Conservation (phyloP, 2,797 vertebrate species). For the Sebastes taczanowskii region DNA sequence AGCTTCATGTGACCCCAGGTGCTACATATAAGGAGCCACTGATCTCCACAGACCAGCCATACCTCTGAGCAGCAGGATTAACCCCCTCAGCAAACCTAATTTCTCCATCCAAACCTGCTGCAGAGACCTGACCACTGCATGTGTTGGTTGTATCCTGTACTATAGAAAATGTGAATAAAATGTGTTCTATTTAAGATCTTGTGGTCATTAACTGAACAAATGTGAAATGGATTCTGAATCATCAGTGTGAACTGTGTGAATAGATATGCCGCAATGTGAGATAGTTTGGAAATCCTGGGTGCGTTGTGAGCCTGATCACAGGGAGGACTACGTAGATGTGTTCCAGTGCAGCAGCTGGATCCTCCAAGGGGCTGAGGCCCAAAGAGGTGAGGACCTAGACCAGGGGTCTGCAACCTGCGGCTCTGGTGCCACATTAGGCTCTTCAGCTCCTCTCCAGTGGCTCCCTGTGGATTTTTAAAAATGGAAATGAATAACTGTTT, state of each 20-base stretch:
- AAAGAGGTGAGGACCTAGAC: neutral
- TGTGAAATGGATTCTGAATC: neutral
- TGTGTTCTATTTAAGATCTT: slow-evolving; percentile 26
- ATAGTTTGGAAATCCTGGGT: neutral
- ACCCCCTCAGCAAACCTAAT: neutral
- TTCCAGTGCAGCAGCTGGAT: neutral
- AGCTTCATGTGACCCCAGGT: slow-evolving; percentile 86
- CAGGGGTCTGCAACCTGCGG: too few species aligned
- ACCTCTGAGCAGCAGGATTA: slow-evolving; percentile 78
- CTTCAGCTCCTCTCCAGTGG: too few species aligned
- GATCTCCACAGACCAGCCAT: slow-evolving; percentile 91
- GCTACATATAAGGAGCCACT: slow-evolving; percentile 71
- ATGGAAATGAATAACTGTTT: too few species aligned
- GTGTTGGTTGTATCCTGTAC: slow-evolving; percentile 53
- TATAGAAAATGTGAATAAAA: slow-evolving; percentile 75
- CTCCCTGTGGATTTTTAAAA: too few species aligned
- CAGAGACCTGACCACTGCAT: neutral
- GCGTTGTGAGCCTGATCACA: neutral
- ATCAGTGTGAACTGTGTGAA: neutral
- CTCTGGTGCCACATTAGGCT: too few species aligned
- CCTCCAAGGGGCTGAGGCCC: too few species aligned
- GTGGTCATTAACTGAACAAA: neutral
- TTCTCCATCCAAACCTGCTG: slow-evolving; percentile 1
- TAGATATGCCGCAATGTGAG: neutral
- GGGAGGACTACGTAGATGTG: neutral